phyloP scores from a whole-genome alignment of 2,113 vertebrate species.

The Baryphthengus martii region DNA sequence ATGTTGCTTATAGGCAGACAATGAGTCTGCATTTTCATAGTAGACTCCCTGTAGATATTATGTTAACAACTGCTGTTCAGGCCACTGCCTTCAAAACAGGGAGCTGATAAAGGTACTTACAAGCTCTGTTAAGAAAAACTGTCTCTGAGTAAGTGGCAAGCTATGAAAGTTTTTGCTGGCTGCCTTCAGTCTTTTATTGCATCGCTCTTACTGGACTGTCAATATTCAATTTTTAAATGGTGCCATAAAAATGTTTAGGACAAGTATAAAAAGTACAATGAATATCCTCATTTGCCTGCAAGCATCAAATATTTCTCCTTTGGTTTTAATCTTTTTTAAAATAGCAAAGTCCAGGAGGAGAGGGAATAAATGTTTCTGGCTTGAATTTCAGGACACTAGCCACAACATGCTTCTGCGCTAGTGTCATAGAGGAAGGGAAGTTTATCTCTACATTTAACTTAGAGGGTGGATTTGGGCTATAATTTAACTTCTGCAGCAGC shows the following conservation, averaged over 20 bases:
- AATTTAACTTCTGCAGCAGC: conserved; percentile 12
- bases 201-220: neutral
- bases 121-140: neutral
- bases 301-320: neutral
- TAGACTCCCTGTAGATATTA: neutral
- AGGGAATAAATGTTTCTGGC: neutral
- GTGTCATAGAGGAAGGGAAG: conserved; percentile 41
- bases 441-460: neutral
- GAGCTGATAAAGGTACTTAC: neutral
- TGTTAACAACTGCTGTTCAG: neutral
- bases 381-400: neutral
- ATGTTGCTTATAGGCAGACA: neutral
- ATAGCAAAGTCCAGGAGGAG: neutral
- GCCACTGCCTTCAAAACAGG: neutral
- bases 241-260: neutral
- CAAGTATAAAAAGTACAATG: neutral
- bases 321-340: neutral
- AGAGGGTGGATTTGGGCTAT: neutral
- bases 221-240: neutral
- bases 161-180: neutral
- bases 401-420: conserved; percentile 19
- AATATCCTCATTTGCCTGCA: neutral
- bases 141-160: neutral
- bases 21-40: neutral
- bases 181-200: neutral